phyloP scores from a whole-genome alignment of 1,140 invertebrate species.

The Drosophila malerkotliana region DNA sequence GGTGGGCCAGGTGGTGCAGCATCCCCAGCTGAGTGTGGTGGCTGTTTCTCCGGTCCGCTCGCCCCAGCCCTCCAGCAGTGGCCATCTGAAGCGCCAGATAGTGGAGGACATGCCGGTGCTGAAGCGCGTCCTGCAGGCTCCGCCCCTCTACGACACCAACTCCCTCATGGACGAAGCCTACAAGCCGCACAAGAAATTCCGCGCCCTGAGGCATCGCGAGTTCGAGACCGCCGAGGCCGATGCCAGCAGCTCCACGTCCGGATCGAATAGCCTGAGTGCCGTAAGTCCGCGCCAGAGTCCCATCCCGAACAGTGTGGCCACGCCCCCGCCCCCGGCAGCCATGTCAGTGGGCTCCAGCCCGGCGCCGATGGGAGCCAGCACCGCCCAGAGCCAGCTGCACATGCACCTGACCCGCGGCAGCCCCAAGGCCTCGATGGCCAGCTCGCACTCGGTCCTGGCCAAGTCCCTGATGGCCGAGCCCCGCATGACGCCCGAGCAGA shows the following conservation, averaged over 20 bases:
- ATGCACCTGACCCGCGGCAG: slow-evolving; percentile 84
- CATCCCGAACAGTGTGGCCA: slow-evolving; percentile 82
- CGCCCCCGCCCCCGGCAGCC: slow-evolving; percentile 45
- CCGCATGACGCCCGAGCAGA: slow-evolving; percentile 93
- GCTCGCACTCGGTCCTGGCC: slow-evolving; percentile 93
- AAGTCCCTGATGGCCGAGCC: slow-evolving; percentile 95
- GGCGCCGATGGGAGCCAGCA: slow-evolving; percentile 38
- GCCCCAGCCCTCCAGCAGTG: slow-evolving; percentile 72
- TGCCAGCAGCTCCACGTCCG: slow-evolving; percentile 69
- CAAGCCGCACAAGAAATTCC: slow-evolving; percentile 97
- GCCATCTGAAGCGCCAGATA: slow-evolving; percentile 84
- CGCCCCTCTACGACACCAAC: slow-evolving; percentile 94
- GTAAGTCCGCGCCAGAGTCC: slow-evolving; percentile 66
- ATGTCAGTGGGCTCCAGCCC: slow-evolving; percentile 34
- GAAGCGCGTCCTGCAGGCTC: slow-evolving; percentile 95
- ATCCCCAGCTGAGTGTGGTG: slow-evolving; percentile 58
- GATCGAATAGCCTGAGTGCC: slow-evolving; percentile 55
- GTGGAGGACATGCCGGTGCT: slow-evolving; percentile 97
- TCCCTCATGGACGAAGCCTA: slow-evolving; percentile 97
- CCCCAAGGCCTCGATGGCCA: slow-evolving; percentile 86
- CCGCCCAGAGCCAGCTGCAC: slow-evolving; percentile 84
- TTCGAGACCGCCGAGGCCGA: slow-evolving; percentile 89
- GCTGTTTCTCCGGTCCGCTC: slow-evolving; percentile 76
- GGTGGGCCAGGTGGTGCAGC: slow-evolving; percentile 32
- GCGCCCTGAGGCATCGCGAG: slow-evolving; percentile 91